These are phyloP conservation scores for Phyllopteryx taeniolatus DNA, from an alignment of 2,113 vertebrate species.

Conservation along the genomic window DNA sequence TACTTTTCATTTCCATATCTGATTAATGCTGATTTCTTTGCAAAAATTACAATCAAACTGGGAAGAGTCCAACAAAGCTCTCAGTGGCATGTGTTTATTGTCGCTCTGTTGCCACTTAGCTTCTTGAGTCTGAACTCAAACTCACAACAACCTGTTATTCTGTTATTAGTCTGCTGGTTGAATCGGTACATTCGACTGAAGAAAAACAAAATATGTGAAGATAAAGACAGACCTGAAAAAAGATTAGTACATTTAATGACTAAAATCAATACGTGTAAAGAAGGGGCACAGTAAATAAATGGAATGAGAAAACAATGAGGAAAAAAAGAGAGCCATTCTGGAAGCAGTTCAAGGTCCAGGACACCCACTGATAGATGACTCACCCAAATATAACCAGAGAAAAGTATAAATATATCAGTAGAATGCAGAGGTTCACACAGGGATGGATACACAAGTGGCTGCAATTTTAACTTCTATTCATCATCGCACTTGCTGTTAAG, in stretches of 20 bases:
- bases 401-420: slow-evolving; percentile 57
- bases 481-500: no score
- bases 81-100: no score
- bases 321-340: slow-evolving; percentile 33
- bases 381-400: slow-evolving; percentile 50
- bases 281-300: slow-evolving; percentile 27
- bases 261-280: neutral
- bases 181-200: neutral
- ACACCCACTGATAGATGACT: slow-evolving; percentile 63
- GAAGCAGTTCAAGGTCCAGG: slow-evolving; percentile 55
- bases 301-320: slow-evolving; percentile 15
- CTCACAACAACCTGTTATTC: neutral
- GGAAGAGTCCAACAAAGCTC: no score
- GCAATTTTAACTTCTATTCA: neutral
- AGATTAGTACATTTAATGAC: neutral
- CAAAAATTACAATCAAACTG: no score
- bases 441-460: neutral
- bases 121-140: neutral
- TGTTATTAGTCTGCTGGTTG: no score
- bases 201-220: neutral
- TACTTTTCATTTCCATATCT: neutral
- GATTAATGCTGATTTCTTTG: neutral
- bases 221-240: neutral
- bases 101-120: neutral
- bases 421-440: slow-evolving; percentile 23